Evolutionary conservation across 2,888 invertebrate genomes (phyloP).

Genomic region (Aleiodes leptofemur): DNA sequence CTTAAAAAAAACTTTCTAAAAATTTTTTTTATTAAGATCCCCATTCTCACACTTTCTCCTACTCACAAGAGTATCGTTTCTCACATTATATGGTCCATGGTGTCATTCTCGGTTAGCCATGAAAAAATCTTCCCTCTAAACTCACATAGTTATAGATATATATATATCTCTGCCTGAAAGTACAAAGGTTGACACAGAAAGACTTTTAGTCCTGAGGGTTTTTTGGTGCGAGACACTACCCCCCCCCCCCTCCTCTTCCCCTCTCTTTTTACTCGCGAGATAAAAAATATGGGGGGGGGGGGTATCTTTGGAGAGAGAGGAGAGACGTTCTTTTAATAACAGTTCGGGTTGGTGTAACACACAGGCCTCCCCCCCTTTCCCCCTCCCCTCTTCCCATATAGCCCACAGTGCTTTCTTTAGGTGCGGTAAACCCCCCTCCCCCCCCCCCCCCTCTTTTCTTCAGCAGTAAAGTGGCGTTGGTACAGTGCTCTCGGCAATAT

Average conservation of each 20-base stretch:
- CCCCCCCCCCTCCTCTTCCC: background rate
- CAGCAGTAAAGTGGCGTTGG: constrained; percentile 72
- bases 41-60: too few species aligned
- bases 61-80: too few species aligned
- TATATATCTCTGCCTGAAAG: constrained; percentile 66
- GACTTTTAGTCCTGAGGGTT: constrained; percentile 68
- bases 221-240: constrained; percentile 51
- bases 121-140: constrained; percentile 4
- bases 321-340: constrained; percentile 73
- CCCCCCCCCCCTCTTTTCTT: background rate
- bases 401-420: constrained; percentile 71
- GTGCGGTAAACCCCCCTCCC: constrained; percentile 56
- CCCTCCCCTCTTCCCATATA: constrained; percentile 45
- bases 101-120: background rate
- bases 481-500: constrained; percentile 73
- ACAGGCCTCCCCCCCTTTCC: constrained; percentile 55
- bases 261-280: background rate
- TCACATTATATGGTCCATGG: too few species aligned
- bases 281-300: constrained; percentile 9
- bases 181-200: constrained; percentile 74
- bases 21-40: too few species aligned
- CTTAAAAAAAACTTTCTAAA: too few species aligned
- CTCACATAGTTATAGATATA: constrained; percentile 59
- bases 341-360: constrained; percentile 62
- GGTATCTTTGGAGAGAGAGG: constrained; percentile 56